phyloP scores from a whole-genome alignment of 2,797 vertebrate genomes.

The Crypturellus tataupa region DNA sequence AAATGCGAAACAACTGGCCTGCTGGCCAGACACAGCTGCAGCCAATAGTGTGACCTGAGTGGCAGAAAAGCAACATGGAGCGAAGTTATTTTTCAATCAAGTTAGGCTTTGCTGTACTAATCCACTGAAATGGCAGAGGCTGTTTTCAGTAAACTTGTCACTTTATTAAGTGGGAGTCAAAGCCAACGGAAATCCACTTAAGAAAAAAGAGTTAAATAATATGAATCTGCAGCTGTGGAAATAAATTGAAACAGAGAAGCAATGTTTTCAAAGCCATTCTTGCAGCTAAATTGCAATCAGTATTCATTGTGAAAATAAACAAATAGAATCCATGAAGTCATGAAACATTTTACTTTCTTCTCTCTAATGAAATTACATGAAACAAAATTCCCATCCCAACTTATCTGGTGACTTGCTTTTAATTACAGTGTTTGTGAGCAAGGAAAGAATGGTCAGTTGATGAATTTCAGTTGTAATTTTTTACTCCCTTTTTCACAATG shows the following conservation, averaged over 20 bases:
- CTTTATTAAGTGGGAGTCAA: constrained; percentile 52
- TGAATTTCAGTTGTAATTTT: neutral
- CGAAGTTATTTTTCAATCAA: constrained; percentile 83
- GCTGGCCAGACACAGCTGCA: neutral
- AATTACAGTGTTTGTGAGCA: neutral
- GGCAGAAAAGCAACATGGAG: constrained; percentile 59
- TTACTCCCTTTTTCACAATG: neutral
- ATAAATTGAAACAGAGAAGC: constrained; percentile 28
- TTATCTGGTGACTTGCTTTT: neutral
- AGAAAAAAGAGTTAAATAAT: constrained; percentile 25
- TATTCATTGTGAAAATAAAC: constrained; percentile 36
- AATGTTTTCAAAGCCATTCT: constrained; percentile 39
- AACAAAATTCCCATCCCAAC: neutral
- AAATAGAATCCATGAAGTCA: neutral
- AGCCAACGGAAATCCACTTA: constrained; percentile 61
- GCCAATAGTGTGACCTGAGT: constrained; percentile 32
- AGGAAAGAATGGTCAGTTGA: neutral
- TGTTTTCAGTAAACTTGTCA: constrained; percentile 62
- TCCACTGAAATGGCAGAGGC: constrained; percentile 66
- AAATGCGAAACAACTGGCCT: constrained; percentile 46
- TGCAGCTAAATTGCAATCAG: constrained; percentile 14
- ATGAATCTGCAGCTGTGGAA: constrained; percentile 59
- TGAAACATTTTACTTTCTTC: neutral
- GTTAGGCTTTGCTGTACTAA: constrained; percentile 77
- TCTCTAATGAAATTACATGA: neutral